A percentile compares a stretch with the other conserved stretches of the same genome.
phyloP scores from a whole-genome alignment of 2,888 invertebrate species.

The Melanostoma scalare region DNA sequence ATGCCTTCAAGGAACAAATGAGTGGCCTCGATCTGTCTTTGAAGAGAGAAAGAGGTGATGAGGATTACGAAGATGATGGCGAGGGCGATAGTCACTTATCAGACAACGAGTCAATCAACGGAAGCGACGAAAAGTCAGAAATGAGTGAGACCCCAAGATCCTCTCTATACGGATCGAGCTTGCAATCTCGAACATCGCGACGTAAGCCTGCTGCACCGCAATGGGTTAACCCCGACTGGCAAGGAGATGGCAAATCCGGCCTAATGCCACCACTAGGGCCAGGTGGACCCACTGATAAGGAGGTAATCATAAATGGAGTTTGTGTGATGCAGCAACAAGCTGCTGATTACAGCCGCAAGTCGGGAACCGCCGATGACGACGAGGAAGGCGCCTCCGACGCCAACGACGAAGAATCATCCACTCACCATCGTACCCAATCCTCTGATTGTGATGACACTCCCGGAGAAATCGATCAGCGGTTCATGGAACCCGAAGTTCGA shows the following conservation, averaged over 20 bases:
- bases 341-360: slow-evolving; percentile 85
- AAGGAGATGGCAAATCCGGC: slow-evolving; percentile 82
- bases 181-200: slow-evolving; percentile 85
- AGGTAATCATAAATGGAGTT: slow-evolving; percentile 96
- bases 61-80: slow-evolving; percentile 84
- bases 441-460: slow-evolving; percentile 76
- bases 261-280: slow-evolving; percentile 80
- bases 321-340: slow-evolving; percentile 94
- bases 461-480: slow-evolving; percentile 78
- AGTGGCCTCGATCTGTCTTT: slow-evolving; percentile 93
- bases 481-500: slow-evolving; percentile 80
- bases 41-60: slow-evolving; percentile 86
- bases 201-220: slow-evolving; percentile 98
- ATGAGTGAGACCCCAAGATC: slow-evolving; percentile 75
- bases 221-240: slow-evolving; percentile 98
- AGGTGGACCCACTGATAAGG: slow-evolving; percentile 83
- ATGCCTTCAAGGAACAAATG: slow-evolving; percentile 89
- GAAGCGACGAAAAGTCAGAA: slow-evolving; percentile 75
- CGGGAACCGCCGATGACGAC: slow-evolving; percentile 81
- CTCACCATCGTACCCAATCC: slow-evolving; percentile 52
- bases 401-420: slow-evolving; percentile 70
- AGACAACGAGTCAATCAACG: slow-evolving; percentile 79
- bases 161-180: slow-evolving; percentile 74
- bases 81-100: slow-evolving; percentile 84
- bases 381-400: slow-evolving; percentile 88